Evolutionary conservation across 1,140 invertebrate species (phyloP).

Genomic region (Scaptodrosophila lebanonensis): DNA sequence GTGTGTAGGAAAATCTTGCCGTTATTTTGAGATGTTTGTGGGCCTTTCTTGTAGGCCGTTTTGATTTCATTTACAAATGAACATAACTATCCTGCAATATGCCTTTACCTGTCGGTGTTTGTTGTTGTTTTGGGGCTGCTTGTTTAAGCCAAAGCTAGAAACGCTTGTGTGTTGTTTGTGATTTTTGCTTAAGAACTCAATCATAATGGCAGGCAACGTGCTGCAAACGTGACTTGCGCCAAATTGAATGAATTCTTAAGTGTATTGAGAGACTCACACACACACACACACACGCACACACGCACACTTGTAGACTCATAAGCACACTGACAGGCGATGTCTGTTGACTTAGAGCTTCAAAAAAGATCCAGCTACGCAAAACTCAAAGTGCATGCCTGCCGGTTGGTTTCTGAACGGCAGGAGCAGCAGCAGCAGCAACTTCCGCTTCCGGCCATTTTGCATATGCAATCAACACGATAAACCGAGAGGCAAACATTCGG

Average conservation of each 20-base stretch:
- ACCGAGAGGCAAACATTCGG: no score
- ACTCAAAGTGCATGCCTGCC: no score
- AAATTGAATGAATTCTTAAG: slow-evolving; percentile 72
- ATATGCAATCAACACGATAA: no score
- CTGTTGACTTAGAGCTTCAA: no score
- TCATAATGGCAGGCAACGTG: slow-evolving; percentile 65
- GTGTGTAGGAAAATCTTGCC: no score
- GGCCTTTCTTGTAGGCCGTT: slow-evolving; percentile 56
- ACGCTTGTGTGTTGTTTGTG: slow-evolving; percentile 32
- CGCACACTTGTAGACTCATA: not conserved
- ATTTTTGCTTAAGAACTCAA: slow-evolving; percentile 50
- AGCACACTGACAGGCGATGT: not conserved
- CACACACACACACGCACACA: slow-evolving; percentile 9
- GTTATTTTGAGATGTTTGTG: no score
- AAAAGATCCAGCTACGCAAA: no score
- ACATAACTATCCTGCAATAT: slow-evolving; percentile 31
- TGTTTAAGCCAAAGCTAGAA: no score
- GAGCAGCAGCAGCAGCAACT: no score
- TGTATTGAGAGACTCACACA: slow-evolving; percentile 46
- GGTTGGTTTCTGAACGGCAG: no score
- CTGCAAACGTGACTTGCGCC: slow-evolving; percentile 53
- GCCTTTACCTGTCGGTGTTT: slow-evolving; percentile 2
- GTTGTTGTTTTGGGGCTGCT: slow-evolving; percentile 14
- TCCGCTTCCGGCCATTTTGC: no score
- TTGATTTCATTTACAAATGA: slow-evolving; percentile 72